Percentiles rank a stretch among this genome's conserved stretches.
Conservation (phyloP, 2,113 vertebrate genomes). For the Halcyon malimbica region DNA sequence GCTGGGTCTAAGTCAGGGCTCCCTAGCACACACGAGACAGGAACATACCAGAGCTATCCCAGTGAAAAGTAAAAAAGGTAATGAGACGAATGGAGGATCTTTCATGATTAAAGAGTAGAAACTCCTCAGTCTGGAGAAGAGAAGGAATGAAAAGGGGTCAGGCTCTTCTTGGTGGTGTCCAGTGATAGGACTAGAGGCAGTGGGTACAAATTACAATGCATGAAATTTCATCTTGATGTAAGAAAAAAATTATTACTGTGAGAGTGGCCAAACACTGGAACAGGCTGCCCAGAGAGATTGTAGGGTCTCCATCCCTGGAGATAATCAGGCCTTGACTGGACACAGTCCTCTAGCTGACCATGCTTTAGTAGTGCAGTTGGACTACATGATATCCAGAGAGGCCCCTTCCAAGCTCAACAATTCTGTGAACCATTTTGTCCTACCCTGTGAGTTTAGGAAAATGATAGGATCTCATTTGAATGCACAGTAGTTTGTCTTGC, state of each 20-base stretch:
- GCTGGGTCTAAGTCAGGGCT: background rate
- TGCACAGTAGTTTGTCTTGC: background rate
- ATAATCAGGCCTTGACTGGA: background rate
- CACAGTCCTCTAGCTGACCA: background rate
- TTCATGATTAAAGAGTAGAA: background rate
- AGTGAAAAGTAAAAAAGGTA: background rate
- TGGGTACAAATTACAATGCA: background rate
- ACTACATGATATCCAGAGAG: background rate
- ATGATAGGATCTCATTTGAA: background rate
- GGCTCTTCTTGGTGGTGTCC: background rate
- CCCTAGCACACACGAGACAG: background rate
- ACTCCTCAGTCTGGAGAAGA: background rate
- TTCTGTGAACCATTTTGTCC: background rate
- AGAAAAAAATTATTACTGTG: background rate
- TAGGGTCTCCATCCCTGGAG: background rate
- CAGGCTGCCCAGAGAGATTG: background rate
- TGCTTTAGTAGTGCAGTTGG: background rate
- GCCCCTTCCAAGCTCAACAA: background rate
- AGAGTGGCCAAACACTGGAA: background rate
- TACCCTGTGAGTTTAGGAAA: background rate
- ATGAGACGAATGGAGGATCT: background rate
- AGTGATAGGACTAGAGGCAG: background rate
- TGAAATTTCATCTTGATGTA: background rate
- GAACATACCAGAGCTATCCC: background rate
- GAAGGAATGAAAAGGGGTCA: background rate